A percentile compares a stretch with the other conserved stretches of the same genome.
These are phyloP conservation scores for Gephyroberyx darwinii DNA, from an alignment of 2,797 vertebrate species.

Conservation along the genomic window DNA sequence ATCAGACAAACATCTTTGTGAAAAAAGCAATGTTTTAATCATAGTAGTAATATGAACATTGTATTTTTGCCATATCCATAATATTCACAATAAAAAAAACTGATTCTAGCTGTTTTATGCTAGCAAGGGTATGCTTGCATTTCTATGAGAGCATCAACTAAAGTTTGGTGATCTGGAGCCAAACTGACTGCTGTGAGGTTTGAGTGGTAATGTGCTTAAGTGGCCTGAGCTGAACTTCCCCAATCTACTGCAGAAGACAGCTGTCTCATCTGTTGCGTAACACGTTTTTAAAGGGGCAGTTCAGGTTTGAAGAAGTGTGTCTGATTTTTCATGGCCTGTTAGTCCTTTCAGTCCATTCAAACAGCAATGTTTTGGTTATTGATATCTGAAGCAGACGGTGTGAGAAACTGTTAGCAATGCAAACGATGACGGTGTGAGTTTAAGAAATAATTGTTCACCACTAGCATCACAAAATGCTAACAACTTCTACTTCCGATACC, in stretches of 20 bases:
- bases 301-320: not conserved
- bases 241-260: conserved; percentile 9
- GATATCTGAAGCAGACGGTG: conserved; percentile 4
- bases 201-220: conserved; percentile 14
- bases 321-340: conserved; percentile 12
- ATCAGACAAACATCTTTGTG: conserved; percentile 6
- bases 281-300: conserved; percentile 28
- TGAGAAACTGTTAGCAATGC: not conserved
- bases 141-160: conserved; percentile 20
- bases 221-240: conserved; percentile 15
- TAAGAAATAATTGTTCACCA: too few relatives aligned
- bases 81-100: conserved; percentile 41
- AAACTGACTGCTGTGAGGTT: conserved; percentile 29
- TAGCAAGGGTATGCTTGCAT: conserved; percentile 16
- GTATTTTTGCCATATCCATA: conserved; percentile 7
- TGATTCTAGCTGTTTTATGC: conserved; percentile 2
- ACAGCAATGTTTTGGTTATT: not conserved
- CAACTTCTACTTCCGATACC: conserved; percentile 1
- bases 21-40: conserved; percentile 49
- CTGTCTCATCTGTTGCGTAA: conserved; percentile 22
- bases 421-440: not conserved
- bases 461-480: conserved; percentile 11
- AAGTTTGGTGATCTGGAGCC: conserved; percentile 21
- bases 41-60: conserved; percentile 28
- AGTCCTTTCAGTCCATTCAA: not conserved